Conservation (phyloP, 2,797 vertebrate genomes). For the Ficedula albicollis region DNA sequence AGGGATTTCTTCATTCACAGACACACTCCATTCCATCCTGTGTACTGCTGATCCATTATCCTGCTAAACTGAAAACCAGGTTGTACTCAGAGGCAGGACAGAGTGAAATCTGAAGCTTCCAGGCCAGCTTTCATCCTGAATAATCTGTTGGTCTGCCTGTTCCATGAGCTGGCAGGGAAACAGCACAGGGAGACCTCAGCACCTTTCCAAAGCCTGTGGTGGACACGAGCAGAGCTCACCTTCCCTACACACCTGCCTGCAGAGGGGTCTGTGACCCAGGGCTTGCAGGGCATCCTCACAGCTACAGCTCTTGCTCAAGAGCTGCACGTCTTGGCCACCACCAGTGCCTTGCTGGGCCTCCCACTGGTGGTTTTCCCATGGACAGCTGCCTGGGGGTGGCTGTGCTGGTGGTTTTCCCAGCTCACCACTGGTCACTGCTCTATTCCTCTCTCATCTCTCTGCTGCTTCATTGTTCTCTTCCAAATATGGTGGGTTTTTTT, state of each 20-base stretch:
- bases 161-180: background rate
- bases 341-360: background rate
- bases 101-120: background rate
- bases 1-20: background rate
- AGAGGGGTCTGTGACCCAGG: fast-evolving
- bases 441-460: background rate
- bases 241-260: background rate
- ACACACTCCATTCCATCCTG: background rate
- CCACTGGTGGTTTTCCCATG: fast-evolving
- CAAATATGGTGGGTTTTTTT: fast-evolving
- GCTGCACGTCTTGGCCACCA: background rate
- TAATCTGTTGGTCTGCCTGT: fast-evolving
- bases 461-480: background rate
- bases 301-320: background rate
- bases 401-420: background rate
- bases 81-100: background rate
- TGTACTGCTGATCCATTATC: background rate
- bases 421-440: fast-evolving
- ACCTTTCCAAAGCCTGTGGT: background rate
- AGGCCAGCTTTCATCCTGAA: fast-evolving
- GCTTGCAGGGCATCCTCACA: background rate
- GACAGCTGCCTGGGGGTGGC: background rate
- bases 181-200: background rate
- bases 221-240: fast-evolving
- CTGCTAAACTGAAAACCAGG: background rate